Evolutionary conservation across 2,888 invertebrate species (phyloP), one percentile per base, ranked within the genome.

Genomic region (Caenorhabditis angaria): DNA sequence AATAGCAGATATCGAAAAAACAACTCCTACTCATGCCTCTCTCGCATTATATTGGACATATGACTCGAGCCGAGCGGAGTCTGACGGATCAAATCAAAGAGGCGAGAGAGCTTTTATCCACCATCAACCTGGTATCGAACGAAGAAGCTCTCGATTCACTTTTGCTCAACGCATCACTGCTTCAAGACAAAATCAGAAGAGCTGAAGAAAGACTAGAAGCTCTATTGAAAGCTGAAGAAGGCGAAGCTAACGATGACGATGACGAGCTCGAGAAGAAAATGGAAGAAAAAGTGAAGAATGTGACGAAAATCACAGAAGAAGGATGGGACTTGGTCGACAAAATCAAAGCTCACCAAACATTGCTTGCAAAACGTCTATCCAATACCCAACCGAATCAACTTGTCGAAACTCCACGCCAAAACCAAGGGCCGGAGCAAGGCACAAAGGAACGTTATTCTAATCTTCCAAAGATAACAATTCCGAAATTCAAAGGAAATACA

Each of bases 401-500:
- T 18, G n/a, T 48, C 48, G 10, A 48, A 48, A 18, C n/a, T 14
- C 48, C 6, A 14, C 35, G 35, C 6, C 6, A 10, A 29, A 29
- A 57, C 20, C 32, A 35, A 29, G 10, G 6, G 6, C 35, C 35
- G 35, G 35, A 35, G 14, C 6, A 35, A 14, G 35, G 14, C 14
- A 10, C 14, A n/a, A n/a, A 10, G 8, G 48, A 48, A 10, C 14
- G 48, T 10, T 10, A 18, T 25, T 24, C 47, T 47, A 47, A 1
- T 2, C 3, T 18, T 10, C 61, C 55, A 27, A 35, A 12, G 22
- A 48, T 63, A 12, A 63, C 55, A n/a, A 56, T 63, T 2, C 56
- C 63, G 6, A 47, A 63, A 8, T 63, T 63, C 56, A 63, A 56
- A 24, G 61, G 61, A 24, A 41, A 25, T 32, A 12, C 41, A 20